phyloP scores from a whole-genome alignment of 2,113 vertebrate genomes.

The Micromys minutus region DNA sequence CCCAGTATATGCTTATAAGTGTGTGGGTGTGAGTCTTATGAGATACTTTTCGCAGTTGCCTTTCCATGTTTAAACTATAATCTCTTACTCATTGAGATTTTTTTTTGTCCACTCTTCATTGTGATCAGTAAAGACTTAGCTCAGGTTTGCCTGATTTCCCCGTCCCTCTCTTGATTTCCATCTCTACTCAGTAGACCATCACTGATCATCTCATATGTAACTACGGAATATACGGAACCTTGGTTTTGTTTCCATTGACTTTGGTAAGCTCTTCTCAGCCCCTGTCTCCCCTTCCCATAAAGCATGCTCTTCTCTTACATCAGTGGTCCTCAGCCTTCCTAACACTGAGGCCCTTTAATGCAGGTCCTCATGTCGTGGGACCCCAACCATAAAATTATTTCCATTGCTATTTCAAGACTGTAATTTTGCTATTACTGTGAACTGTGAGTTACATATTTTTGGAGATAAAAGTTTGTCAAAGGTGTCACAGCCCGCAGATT shows the following conservation, averaged over 20 bases:
- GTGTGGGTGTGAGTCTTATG: rapidly evolving
- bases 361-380: not conserved
- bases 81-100: not conserved
- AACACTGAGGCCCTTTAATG: not conserved
- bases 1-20: not conserved
- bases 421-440: not conserved
- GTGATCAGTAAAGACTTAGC: not conserved
- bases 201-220: constrained; percentile 13
- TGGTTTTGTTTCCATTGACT: not conserved
- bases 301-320: not conserved
- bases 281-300: no score
- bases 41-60: not conserved
- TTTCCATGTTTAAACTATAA: constrained; percentile 11
- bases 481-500: not conserved
- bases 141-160: not conserved
- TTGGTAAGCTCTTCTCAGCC: not conserved
- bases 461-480: not conserved
- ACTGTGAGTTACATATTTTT: not conserved
- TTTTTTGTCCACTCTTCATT: not conserved
- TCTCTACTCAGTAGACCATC: not conserved
- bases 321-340: not conserved
- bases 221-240: not conserved
- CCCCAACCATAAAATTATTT: not conserved
- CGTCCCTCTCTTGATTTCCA: not conserved
- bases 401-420: not conserved